Base-by-base conservation (phyloP, 2,888 invertebrate genomes). In the Mystacides longicornis region DNA sequence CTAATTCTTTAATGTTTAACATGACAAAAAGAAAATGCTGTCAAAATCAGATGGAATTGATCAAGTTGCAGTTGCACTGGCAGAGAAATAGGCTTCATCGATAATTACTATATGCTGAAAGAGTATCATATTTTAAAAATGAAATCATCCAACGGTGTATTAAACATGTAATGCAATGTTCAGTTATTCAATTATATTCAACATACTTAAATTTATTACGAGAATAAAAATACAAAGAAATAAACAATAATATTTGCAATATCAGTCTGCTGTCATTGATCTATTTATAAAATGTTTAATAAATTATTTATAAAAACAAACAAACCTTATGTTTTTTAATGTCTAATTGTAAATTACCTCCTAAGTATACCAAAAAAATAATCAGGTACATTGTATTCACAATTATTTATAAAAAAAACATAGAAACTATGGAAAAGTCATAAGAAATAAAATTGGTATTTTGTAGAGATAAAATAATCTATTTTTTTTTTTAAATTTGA, bases 331-430 rank as follows among this genome's bases (percentile, higher is more conserved):
- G 21, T 7, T 45, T 45, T 9, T 45, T 19, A 45, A 45, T 11
- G 5, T 21, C 21, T 45, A 45, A 48, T 48, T 48, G 48, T 48
- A 48, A 48, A 48, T 23, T 20, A 48, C 23, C 48, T 23, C 48
- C 48, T 45, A 20, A 23, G 22, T 48, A 48, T 48, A 48, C 48
- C 48, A 48, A 48, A 21, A 5, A 48, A 5, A 23, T 48, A 48
- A 48, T 48, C 48, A 48, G 48, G 48, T 48, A 51, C 43, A 51
- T 31, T 37, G 22, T 43, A 43, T 51, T 23, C 51, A 51, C 42
- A 51, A 37, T 51, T 45, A 45, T 20, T 45, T 20, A 20, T 51
- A 42, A 23, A 23, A 51, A 37, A 14, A 37, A 3, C 3, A 7
- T 37, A 37, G 14, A 14, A 3, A n/a, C 14, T 7, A 7, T 7